These are phyloP conservation scores for Xylophagus ater DNA, from an alignment of 2,888 invertebrate genomes.

Conservation along the genomic window DNA sequence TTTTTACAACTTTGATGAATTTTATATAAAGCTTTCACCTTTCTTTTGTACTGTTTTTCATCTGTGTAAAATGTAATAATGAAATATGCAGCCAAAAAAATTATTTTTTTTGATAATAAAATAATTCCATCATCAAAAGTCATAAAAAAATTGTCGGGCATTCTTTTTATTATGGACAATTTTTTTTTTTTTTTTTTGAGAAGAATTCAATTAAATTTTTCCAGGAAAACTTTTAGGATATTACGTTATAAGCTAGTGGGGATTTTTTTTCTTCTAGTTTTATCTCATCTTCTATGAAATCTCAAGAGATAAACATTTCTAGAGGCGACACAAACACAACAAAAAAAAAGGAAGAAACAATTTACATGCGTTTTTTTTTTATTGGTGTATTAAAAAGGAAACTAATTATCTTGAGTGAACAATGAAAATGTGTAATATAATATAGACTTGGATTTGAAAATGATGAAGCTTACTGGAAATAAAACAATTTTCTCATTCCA, in stretches of 20 bases:
- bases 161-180: too few relatives aligned
- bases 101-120: slow-evolving; percentile 1
- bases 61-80: too few relatives aligned
- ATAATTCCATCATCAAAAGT: slow-evolving; percentile 5
- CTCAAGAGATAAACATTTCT: too few relatives aligned
- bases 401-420: slow-evolving; percentile 12
- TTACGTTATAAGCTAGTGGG: too few relatives aligned
- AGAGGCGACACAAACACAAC: too few relatives aligned
- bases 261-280: background rate
- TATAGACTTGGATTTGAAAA: background rate
- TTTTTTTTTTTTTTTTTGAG: slow-evolving; percentile 3
- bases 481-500: slow-evolving; percentile 14
- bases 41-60: too few relatives aligned
- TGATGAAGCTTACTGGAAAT: slow-evolving; percentile 9
- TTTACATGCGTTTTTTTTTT: slow-evolving; percentile 10
- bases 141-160: too few relatives aligned
- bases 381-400: slow-evolving; percentile 14
- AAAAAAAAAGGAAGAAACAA: too few relatives aligned
- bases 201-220: slow-evolving; percentile 11
- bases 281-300: background rate
- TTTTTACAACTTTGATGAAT: slow-evolving; percentile 11
- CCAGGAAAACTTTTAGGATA: background rate
- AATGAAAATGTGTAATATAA: slow-evolving; percentile 2
- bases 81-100: too few relatives aligned
- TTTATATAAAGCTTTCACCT: slow-evolving; percentile 11